Evolutionary conservation across 2,797 vertebrate species (phyloP), one percentile per base, ranked within the genome.

Genomic region (Fistularia commersonii): DNA sequence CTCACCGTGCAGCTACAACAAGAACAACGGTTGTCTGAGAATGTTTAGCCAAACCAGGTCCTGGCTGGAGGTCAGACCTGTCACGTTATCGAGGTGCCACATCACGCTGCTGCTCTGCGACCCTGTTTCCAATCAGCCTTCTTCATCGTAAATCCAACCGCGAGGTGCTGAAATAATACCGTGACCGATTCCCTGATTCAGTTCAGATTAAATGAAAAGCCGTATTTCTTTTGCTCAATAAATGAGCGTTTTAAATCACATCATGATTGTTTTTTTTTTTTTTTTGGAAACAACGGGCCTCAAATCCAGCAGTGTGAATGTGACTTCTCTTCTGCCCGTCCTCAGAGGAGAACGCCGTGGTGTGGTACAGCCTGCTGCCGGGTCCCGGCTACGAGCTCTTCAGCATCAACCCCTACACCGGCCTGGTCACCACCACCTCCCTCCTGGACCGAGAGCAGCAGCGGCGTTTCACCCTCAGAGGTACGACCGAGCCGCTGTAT

Each of bases 371-470:
- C 49, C 77, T 98, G 54, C 50, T 95, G 62, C 91, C 93, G 0
- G 92, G 92, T 31, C 44, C 86, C 2, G 91, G 87, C 31, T 93
- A 90, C 64, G 90, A 87, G 57, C 79, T 90, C 54, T 98, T 99
- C 66, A 81, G 80, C 78, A 91, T 99, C 65, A 89, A 93, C 69
- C 81, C 80, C 0, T 77, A 90, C 46, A 93, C 86, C 3, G 94
- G 97, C 48, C 87, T 93, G 59, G 83, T 98, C 1, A 33, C 82
- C 66, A 95, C 94, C 41, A 41, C 82, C 45, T 68, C 82, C 34
- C 66, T 66, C 11, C 83, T 97, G 74, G 95, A 98, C 87, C 80
- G 95, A 77, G 95, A 99, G 81, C 61, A 79, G 48, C 88, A 92
- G 69, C 89, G 91, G 0, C 37, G 79, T 56, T 93, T 92, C 61